Evolutionary conservation across 2,113 vertebrate species (phyloP), one percentile per base, ranked within the genome.

Genomic region (Trinectes maculatus): DNA sequence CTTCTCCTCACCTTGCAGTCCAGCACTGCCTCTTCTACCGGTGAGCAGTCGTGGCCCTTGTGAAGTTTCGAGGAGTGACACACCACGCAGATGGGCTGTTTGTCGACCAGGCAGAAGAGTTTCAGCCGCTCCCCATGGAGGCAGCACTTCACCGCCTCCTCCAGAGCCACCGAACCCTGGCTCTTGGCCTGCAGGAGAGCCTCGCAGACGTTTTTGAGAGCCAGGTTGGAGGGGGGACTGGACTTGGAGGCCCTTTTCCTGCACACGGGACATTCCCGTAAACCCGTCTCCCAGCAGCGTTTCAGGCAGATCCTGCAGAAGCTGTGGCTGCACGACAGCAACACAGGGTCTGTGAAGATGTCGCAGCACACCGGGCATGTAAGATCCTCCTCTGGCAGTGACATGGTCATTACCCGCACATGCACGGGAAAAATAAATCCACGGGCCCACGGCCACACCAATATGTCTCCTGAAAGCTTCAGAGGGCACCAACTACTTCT

Each of bases 171-270:
- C 8, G 65, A 65, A 6, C 22, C 84, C 67, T 44, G 39, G 6
- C 36, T 86, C 63, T 36, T 83, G n/a, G 71, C 71, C 63, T 75
- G 54, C 29, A 87, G 31, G 8, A 89, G 62, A 15, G 89, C 83
- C 43, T 92, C 89, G 16, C 92, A 93, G 31, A 93, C 85, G 49
- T 93, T 93, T 63, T 71, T 92, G 9, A 93, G 79, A 10, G 92
- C 91, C 80, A 91, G 37, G 70, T 92, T 93, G 29, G 82, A 79
- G 4, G 75, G 74, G 15, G 86, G 84, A n/a, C 25, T 70, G 43
- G 68, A 83, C 69, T 87, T 91, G 11, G 86, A 68, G 2, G 60
- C 34, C 64, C 18, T 91, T 29, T 83, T 89, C 70, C 91, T 79
- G 77, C 89, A 93, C 3, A 92, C 31, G 2, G 90, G 88, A 65